phyloP scores from a whole-genome alignment of 2,888 invertebrate genomes.

The Muschampia staudingeri region DNA sequence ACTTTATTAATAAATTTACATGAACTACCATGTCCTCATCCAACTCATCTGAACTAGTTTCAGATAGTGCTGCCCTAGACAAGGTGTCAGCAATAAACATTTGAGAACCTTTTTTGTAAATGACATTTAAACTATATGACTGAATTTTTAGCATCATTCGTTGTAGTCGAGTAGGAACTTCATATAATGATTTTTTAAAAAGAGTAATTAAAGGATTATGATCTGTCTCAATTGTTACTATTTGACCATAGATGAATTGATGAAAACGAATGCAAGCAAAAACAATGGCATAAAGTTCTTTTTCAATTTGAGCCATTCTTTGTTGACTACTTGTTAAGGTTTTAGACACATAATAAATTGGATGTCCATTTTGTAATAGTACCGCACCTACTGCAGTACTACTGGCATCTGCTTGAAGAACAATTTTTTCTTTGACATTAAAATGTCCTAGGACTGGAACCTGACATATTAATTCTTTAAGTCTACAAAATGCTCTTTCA shows the following conservation, averaged over 20 bases:
- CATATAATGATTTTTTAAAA: slow-evolving; percentile 61
- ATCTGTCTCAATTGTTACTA: slow-evolving; percentile 56
- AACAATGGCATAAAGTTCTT: slow-evolving; percentile 63
- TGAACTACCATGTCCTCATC: slow-evolving; percentile 4
- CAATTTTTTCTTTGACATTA: slow-evolving; percentile 50
- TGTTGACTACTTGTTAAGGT: slow-evolving; percentile 21
- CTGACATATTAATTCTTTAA: slow-evolving; percentile 45
- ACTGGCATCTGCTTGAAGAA: slow-evolving; percentile 28
- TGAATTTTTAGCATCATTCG: slow-evolving; percentile 28
- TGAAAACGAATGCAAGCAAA: slow-evolving; percentile 61
- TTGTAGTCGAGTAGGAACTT: slow-evolving; percentile 50
- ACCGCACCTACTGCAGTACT: background rate
- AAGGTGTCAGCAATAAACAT: slow-evolving; percentile 65
- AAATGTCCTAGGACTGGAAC: slow-evolving; percentile 52
- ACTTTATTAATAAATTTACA: slow-evolving; percentile 16
- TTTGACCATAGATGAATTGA: slow-evolving; percentile 60
- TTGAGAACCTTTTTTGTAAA: slow-evolving; percentile 57
- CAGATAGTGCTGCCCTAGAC: slow-evolving; percentile 60
- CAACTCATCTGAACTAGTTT: slow-evolving; percentile 33
- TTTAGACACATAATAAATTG: slow-evolving; percentile 21
- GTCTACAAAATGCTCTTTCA: background rate
- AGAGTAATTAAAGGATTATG: slow-evolving; percentile 61
- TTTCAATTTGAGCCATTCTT: slow-evolving; percentile 60
- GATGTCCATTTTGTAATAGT: slow-evolving; percentile 15
- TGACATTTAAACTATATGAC: slow-evolving; percentile 40